phyloP scores from a whole-genome alignment of 2,113 vertebrate species.

The Lycocorax pyrrhopterus region DNA sequence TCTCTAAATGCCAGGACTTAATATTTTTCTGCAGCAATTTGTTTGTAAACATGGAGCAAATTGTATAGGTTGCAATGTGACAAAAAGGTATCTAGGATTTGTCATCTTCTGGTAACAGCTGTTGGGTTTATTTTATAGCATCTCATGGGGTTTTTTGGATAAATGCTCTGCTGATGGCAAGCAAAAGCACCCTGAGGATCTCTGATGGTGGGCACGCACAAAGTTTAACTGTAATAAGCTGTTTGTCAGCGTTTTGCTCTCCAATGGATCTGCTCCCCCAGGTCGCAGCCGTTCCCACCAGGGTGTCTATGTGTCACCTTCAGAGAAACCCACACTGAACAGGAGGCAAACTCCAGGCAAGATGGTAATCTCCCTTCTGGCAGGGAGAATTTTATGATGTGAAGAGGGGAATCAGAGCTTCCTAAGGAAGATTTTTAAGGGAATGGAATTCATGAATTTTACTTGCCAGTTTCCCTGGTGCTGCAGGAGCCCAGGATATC shows the following conservation, averaged over 20 bases:
- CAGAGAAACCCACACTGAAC: not conserved
- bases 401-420: not conserved
- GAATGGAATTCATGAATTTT: not conserved
- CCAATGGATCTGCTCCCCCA: not conserved
- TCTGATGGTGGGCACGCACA: not conserved
- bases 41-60: constrained; percentile 66
- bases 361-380: not conserved
- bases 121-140: constrained; percentile 34
- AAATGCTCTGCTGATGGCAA: constrained; percentile 29
- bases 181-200: constrained; percentile 12
- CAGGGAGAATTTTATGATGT: not conserved
- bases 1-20: constrained; percentile 64
- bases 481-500: not conserved
- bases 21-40: constrained; percentile 63
- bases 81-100: constrained; percentile 57
- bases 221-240: not conserved
- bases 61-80: constrained; percentile 36
- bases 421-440: not conserved
- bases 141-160: constrained; percentile 42
- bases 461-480: not conserved
- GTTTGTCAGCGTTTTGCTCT: not conserved
- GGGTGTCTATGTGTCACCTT: not conserved
- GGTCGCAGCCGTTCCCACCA: not conserved
- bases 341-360: not conserved
- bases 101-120: constrained; percentile 53